Base-by-base conservation (phyloP, 53 echinoderm and acorn worm species). In the Mesocentrotus franciscanus region DNA sequence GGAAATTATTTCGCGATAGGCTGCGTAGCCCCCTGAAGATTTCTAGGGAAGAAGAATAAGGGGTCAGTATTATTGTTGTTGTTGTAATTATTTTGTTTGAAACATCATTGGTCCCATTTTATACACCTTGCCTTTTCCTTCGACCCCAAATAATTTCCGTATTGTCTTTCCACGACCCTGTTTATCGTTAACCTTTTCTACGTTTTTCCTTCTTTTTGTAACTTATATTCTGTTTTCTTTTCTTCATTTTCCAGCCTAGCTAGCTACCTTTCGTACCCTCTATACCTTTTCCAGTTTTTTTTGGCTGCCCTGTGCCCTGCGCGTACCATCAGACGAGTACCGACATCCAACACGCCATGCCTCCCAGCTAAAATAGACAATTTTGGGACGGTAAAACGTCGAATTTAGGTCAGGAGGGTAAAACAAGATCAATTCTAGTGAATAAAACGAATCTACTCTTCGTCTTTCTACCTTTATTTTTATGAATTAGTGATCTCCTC, bases 381-480 rank as follows among this genome's bases (percentile, higher is more conserved):
- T 93, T 93, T 93, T 76, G 93, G 93, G 93, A 76, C 93, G 93
- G 93, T 93, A 93, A 93, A 93, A 93, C 93, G 55, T 11, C 72
- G 72, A 74, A 93, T 93, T 78, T 93, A 72, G 93, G 93, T 93
- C 93, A 93, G n/a, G 93, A 74, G 78, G 93, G 93, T 93, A 93
- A 93, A 15, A 36, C 76, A 49, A 93, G 93, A 93, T 93, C 93
- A 76, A 78, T 93, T 58, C 76, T 70, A 76, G 76, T 93, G 93
- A 93, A 93, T 93, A 93, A 93, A 93, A 56, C 78, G 93, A 93
- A 93, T 93, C 93, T 93, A 93, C 93, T 93, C 93, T 55, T 12
- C 92, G 76, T 76, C 57, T 76, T 71, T 93, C 58, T 74, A 55
- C 60, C 78, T 74, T 78, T 93, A 76, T 68, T 68, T 70, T 92